Evolutionary conservation across 1,140 invertebrate genomes (phyloP).

Genomic region (Uloborus diversus): DNA sequence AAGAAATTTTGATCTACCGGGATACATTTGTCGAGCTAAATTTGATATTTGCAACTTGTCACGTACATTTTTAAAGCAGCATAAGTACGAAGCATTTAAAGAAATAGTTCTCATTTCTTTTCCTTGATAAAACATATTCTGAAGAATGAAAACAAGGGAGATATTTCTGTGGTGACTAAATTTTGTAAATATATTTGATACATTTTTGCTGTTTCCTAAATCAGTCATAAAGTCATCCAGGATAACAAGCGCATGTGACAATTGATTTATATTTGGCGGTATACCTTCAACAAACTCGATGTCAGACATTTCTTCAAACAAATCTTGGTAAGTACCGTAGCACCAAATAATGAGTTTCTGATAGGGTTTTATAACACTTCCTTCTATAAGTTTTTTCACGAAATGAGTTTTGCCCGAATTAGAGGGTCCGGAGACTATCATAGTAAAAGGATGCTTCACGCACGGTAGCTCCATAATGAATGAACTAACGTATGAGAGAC

Average conservation of each 20-base stretch:
- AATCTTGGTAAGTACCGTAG: not conserved
- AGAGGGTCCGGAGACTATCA: not conserved
- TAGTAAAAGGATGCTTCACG: not conserved
- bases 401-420: not conserved
- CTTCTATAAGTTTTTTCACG: not conserved
- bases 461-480: not conserved
- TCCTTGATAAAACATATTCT: conserved; percentile 39
- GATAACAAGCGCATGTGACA: not conserved
- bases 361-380: not conserved
- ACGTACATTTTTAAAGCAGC: conserved; percentile 19
- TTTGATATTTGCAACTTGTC: not conserved
- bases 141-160: conserved; percentile 27
- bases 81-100: conserved; percentile 26
- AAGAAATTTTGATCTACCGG: not conserved
- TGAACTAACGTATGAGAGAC: too few species aligned
- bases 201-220: not conserved
- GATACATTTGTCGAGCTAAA: conserved; percentile 11
- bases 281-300: not conserved
- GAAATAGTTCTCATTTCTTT: conserved; percentile 21
- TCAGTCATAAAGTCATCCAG: conserved; percentile 20
- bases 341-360: not conserved
- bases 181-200: conserved; percentile 25
- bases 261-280: not conserved
- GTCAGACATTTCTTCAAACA: conserved; percentile 7
- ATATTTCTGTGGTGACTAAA: conserved; percentile 13